phyloP scores from a whole-genome alignment of 2,888 invertebrate species.

The Drosophila antonietae region DNA sequence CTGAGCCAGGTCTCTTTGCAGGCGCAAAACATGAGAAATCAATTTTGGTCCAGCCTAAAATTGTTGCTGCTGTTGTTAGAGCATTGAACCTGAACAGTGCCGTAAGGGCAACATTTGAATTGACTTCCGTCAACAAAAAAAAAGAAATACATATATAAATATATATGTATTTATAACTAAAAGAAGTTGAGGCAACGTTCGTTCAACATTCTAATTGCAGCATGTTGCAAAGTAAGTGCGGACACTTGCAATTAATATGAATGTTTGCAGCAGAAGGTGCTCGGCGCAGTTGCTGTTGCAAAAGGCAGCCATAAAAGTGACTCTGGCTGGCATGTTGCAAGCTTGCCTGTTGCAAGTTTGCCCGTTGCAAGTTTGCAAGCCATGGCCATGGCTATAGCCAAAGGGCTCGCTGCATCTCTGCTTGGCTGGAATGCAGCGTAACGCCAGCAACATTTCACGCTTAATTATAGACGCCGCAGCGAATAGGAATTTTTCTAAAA shows the following conservation, averaged over 20 bases:
- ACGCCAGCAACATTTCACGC: constrained; percentile 81
- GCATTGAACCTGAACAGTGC: constrained; percentile 55
- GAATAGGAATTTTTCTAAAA: constrained; percentile 73
- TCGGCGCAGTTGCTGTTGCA: constrained; percentile 18
- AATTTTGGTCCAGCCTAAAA: constrained; percentile 58
- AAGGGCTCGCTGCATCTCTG: constrained; percentile 46
- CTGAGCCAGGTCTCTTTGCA: constrained; percentile 23
- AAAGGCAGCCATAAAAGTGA: constrained; percentile 55
- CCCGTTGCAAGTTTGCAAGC: constrained; percentile 27
- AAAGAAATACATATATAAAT: neutral
- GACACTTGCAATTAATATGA: constrained; percentile 81
- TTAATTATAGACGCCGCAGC: constrained; percentile 81
- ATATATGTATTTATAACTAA: neutral
- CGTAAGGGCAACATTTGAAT: constrained; percentile 66
- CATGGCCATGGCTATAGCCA: constrained; percentile 39
- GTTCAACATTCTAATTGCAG: constrained; percentile 74
- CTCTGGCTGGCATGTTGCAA: constrained; percentile 25
- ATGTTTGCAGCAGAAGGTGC: constrained; percentile 48
- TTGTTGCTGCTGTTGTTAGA: constrained; percentile 16
- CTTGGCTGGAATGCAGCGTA: constrained; percentile 70
- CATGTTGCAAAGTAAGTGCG: constrained; percentile 79
- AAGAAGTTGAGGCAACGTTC: constrained; percentile 19
- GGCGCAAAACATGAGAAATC: constrained; percentile 72
- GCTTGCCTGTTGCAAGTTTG: constrained; percentile 33
- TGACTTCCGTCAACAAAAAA: constrained; percentile 71